A percentile compares a stretch with the other conserved stretches of the same genome.
Conservation (phyloP, 2,888 invertebrate genomes). For the Plusia festucae region DNA sequence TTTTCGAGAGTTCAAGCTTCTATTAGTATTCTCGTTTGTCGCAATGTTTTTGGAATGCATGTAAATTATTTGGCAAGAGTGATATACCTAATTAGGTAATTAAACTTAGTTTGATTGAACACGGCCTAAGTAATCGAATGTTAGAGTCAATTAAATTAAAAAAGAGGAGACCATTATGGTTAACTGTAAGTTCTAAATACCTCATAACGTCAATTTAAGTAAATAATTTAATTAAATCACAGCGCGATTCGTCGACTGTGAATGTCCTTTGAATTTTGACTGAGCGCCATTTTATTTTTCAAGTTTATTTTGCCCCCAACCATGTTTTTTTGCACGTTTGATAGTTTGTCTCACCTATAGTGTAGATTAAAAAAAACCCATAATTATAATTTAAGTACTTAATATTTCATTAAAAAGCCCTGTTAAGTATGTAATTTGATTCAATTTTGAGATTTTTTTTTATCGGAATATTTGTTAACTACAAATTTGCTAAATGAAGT, state of each 20-base stretch:
- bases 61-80: conserved; percentile 3
- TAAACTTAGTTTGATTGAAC: neutral
- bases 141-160: conserved; percentile 30
- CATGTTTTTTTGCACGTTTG: conserved; percentile 57
- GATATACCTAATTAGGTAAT: neutral
- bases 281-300: conserved; percentile 35
- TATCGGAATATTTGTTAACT: neutral
- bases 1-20: too few relatives aligned
- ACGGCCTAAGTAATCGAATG: conserved; percentile 33
- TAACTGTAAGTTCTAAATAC: conserved; percentile 28
- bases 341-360: conserved; percentile 48
- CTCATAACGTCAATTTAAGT: conserved; percentile 31
- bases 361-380: conserved; percentile 24
- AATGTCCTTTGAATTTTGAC: conserved; percentile 41
- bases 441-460: neutral
- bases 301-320: conserved; percentile 21
- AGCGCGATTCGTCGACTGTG: conserved; percentile 46
- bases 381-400: conserved; percentile 48
- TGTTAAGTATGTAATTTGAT: neutral
- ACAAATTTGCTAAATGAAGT: conserved; percentile 1
- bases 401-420: conserved; percentile 22
- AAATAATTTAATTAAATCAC: conserved; percentile 12
- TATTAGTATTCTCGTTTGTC: neutral
- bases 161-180: conserved; percentile 15
- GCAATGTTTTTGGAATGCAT: neutral